These are phyloP conservation scores for Anisognathus igniventris DNA, from an alignment of 2,797 vertebrate species.

Conservation along the genomic window DNA sequence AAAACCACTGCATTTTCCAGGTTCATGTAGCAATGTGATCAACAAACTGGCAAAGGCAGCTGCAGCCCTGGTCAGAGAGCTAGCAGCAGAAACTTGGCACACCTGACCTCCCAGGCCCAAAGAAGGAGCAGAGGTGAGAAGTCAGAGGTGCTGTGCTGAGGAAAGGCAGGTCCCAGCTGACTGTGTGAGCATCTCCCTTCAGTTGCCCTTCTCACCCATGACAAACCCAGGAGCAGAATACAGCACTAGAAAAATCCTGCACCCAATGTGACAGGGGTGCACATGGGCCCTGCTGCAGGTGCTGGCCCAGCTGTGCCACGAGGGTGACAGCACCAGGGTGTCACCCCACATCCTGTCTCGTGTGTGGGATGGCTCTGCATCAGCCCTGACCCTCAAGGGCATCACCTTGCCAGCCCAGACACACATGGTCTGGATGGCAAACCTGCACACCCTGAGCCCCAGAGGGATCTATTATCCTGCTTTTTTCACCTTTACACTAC, in stretches of 20 bases:
- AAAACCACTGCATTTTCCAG: not conserved
- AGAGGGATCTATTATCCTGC: not conserved
- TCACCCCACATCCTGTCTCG: accelerated
- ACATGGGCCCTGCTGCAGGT: not conserved
- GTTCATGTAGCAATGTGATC: not conserved
- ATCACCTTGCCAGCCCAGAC: not conserved
- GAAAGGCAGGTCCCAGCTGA: not conserved
- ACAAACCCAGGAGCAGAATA: not conserved
- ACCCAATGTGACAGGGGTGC: not conserved
- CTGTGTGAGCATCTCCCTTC: not conserved
- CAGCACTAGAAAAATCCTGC: not conserved
- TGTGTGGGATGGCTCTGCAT: accelerated
- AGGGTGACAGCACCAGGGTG: not conserved
- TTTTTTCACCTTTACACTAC: not conserved
- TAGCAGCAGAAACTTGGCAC: not conserved
- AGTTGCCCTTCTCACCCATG: not conserved
- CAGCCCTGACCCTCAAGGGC: not conserved
- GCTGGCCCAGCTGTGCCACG: not conserved
- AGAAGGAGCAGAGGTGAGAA: not conserved
- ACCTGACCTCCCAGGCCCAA: not conserved
- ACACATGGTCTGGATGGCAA: accelerated
- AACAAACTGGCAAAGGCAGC: not conserved
- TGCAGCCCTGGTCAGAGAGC: not conserved
- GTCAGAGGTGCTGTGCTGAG: not conserved
- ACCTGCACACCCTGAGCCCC: not conserved